phyloP scores from a whole-genome alignment of 2,113 vertebrate species.

The Procavia capensis region DNA sequence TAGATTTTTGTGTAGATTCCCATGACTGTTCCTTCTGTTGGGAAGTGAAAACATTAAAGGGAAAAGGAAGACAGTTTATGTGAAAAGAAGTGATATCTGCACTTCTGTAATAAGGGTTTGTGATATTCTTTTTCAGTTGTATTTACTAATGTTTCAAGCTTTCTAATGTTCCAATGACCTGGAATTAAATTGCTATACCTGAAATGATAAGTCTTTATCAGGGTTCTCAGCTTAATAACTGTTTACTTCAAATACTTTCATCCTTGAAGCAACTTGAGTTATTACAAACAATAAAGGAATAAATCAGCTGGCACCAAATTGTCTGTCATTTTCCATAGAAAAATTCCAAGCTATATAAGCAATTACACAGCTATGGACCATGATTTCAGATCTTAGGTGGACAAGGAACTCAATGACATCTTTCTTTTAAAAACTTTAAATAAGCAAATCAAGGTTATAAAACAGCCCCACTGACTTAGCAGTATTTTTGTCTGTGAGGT shows the following conservation, averaged over 20 bases:
- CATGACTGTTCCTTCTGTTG: not conserved
- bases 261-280: not conserved
- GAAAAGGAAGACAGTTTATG: not conserved
- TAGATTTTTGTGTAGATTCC: not conserved
- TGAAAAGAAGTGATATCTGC: slow-evolving; percentile 14
- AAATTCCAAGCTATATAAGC: not conserved
- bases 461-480: not conserved
- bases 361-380: not conserved
- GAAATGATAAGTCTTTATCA: slow-evolving; percentile 13
- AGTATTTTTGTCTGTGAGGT: slow-evolving; percentile 7
- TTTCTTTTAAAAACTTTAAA: slow-evolving; percentile 13
- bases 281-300: slow-evolving; percentile 8
- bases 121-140: not conserved
- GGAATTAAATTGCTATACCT: slow-evolving; percentile 19
- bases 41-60: not conserved
- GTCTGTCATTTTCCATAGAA: slow-evolving; percentile 31
- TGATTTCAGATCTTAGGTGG: not conserved
- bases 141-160: not conserved
- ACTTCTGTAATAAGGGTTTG: not conserved
- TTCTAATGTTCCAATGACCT: not conserved
- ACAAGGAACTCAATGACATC: not conserved
- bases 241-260: slow-evolving; percentile 45
- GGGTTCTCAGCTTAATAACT: not conserved
- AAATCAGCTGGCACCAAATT: not conserved
- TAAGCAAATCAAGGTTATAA: not conserved